Conservation (phyloP, 2,888 invertebrate species). For the Amphipoea oculea region DNA sequence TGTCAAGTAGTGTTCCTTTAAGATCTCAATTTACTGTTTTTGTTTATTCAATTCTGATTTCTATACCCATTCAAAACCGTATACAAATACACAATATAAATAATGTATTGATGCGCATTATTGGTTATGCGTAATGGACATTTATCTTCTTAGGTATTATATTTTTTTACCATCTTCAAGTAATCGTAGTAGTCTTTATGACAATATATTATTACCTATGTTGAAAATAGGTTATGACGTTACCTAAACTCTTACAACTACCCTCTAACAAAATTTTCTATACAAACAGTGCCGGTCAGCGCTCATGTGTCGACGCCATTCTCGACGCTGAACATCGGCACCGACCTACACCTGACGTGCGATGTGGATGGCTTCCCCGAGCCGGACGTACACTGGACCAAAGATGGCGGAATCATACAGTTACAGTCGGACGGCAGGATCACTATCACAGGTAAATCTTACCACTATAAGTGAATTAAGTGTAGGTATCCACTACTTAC, state of each 20-base stretch:
- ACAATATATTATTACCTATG: neutral
- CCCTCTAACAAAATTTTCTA: slow-evolving; percentile 8
- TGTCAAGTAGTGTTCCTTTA: neutral
- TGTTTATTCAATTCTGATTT: neutral
- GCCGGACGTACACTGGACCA: slow-evolving; percentile 95
- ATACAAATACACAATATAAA: neutral
- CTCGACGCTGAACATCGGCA: slow-evolving; percentile 91
- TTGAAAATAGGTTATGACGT: neutral
- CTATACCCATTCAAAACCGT: neutral
- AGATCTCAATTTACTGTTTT: neutral
- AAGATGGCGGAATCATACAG: slow-evolving; percentile 91
- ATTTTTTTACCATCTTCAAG: neutral
- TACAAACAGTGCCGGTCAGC: slow-evolving; percentile 91
- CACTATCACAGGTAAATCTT: slow-evolving; percentile 91
- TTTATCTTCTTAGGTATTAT: neutral
- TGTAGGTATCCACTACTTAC: neutral
- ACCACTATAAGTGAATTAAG: neutral
- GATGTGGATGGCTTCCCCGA: slow-evolving; percentile 94
- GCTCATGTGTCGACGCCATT: slow-evolving; percentile 91
- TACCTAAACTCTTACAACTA: neutral
- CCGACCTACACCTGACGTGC: slow-evolving; percentile 93
- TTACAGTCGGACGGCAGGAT: slow-evolving; percentile 90
- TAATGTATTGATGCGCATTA: neutral
- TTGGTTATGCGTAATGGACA: neutral
- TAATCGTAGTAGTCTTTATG: neutral